Evolutionary conservation across 2,113 vertebrate genomes (phyloP), one percentile per base, ranked within the genome.

Genomic region (Apodemus speciosus): DNA sequence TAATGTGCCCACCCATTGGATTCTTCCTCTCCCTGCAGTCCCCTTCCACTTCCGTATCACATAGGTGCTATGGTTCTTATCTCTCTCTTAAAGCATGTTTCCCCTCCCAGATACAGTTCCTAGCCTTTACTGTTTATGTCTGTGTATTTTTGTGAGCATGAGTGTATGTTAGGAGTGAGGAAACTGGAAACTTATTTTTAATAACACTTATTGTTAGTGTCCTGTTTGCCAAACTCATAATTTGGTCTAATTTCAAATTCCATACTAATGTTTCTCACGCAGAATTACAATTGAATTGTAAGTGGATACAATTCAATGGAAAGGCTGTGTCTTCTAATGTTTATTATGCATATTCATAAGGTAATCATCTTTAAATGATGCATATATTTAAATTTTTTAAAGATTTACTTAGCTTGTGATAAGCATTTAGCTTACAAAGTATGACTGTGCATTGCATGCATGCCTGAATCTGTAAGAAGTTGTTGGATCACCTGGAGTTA

Each of bases 191-290:
- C 11, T 85, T 64, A 40, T 81, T 93, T 89, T 62, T 92, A 58
- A 73, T 92, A 58, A 40, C 27, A 80, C 9, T 25, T 25, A 11
- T 73, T 76, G 15, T 76, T 86, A 73, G 10, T 60, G n/a, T 85
- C 35, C 35, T 79, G 73, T 90, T 94, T 93, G 62, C 51, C 30
- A 93, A 84, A 84, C 23, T 68, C 68, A 16, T 53, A 27, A 73
- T 92, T 83, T 92, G 27, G 76, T 66, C 16, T 76, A 76, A 66
- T 66, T 76, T 80, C 49, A 66, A 66, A 88, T 96, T 92, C 35
- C 4, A 20, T 64, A 75, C 51, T 88, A 35, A 76, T 89, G 89
- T 94, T 49, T 73, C 16, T 62, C 8, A 64, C 27, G 23, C 23
- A 77, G 35, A 88, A 92, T 86, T n/a, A n/a, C n/a, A n/a, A n/a